Percentiles rank a stretch among this genome's conserved stretches.
Conservation (phyloP, 2,113 vertebrate genomes). For the Protomyctophum bolini region DNA sequence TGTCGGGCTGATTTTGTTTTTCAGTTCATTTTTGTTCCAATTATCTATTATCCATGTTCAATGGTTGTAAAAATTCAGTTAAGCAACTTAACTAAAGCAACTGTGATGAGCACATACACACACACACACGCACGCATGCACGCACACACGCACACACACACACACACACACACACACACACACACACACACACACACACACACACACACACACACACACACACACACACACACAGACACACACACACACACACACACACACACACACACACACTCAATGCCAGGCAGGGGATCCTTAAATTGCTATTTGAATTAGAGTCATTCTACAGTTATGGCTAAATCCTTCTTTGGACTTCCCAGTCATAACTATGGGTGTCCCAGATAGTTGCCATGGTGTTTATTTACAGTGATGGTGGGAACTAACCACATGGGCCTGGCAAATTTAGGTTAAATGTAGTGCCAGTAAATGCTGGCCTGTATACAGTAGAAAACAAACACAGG, state of each 20-base stretch:
- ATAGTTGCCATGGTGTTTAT: constrained; percentile 16
- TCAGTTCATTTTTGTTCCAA: neutral
- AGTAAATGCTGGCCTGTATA: neutral
- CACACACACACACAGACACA: too few species aligned
- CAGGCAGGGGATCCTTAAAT: constrained; percentile 14
- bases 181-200: too few species aligned
- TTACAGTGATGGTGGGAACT: constrained; percentile 14
- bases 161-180: too few species aligned
- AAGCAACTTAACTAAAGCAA: too few species aligned
- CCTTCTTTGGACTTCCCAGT: constrained; percentile 8
- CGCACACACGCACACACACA: too few species aligned
- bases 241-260: too few species aligned
- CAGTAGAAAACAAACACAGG: neutral
- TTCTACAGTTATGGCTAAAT: constrained; percentile 20
- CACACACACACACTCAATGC: constrained; percentile 3
- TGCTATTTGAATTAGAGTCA: constrained; percentile 23
- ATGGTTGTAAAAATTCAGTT: too few species aligned
- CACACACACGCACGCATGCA: constrained; percentile 2
- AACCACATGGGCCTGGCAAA: neutral
- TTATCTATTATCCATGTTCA: too few species aligned
- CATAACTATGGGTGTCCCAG: constrained; percentile 4
- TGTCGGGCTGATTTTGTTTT: neutral
- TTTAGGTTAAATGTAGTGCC: neutral
- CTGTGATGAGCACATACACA: too few species aligned
- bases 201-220: too few species aligned